These are phyloP conservation scores for Lithobates sylvaticus DNA, from an alignment of 2,797 vertebrate species.

Conservation along the genomic window DNA sequence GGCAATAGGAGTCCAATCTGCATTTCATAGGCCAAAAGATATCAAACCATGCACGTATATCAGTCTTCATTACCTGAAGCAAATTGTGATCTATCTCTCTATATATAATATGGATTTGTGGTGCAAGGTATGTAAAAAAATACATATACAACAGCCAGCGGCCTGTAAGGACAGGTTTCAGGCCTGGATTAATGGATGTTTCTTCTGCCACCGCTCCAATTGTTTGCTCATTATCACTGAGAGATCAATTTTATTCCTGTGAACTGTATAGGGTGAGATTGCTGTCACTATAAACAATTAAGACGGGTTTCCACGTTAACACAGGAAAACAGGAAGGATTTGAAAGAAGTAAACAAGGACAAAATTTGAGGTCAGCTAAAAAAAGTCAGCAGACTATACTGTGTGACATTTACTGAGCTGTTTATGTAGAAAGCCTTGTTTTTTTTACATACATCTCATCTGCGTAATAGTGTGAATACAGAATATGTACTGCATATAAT, in stretches of 20 bases:
- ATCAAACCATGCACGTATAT: slow-evolving; percentile 9
- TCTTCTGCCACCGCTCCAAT: slow-evolving; percentile 16
- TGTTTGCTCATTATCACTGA: slow-evolving; percentile 54
- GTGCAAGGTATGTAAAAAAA: slow-evolving; percentile 31
- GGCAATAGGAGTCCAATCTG: slow-evolving; percentile 14
- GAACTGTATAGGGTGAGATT: slow-evolving; percentile 35
- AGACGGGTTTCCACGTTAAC: slow-evolving; percentile 47
- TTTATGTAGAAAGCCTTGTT: slow-evolving; percentile 3
- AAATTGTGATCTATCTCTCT: slow-evolving; percentile 21
- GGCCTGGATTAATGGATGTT: slow-evolving; percentile 18
- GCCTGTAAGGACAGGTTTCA: not conserved
- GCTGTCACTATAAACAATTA: slow-evolving; percentile 54
- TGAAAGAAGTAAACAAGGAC: slow-evolving; percentile 42
- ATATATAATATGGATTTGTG: slow-evolving; percentile 7
- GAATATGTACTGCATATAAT: too few species aligned
- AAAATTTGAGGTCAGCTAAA: slow-evolving; percentile 31
- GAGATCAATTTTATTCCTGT: slow-evolving; percentile 40
- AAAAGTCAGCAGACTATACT: slow-evolving; percentile 18
- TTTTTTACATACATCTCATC: not conserved
- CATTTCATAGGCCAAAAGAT: slow-evolving; percentile 12
- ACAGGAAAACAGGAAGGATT: slow-evolving; percentile 50
- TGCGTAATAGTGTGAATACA: too few species aligned
- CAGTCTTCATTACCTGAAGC: slow-evolving; percentile 23
- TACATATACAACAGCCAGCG: not conserved
- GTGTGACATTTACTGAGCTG: not conserved